Conservation (phyloP, 2,888 invertebrate species). For the Brachylomia viminalis region DNA sequence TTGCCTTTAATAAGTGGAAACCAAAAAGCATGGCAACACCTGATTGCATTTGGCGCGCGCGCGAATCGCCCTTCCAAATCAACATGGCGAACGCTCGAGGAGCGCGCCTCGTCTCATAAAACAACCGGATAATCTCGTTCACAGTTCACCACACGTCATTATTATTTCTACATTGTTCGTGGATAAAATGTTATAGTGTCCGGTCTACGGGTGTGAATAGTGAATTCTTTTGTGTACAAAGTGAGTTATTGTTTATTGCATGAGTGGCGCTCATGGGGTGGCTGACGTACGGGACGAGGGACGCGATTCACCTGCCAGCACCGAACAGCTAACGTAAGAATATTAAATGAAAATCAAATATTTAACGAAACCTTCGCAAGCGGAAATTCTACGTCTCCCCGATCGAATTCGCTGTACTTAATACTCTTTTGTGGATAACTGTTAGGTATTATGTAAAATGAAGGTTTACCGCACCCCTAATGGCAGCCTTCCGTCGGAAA, state of each 20-base stretch:
- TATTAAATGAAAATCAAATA: slow-evolving; percentile 49
- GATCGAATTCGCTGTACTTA: slow-evolving; percentile 24
- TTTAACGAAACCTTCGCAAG: slow-evolving; percentile 19
- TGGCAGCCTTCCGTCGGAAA: slow-evolving; percentile 51
- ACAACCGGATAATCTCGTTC: slow-evolving; percentile 74
- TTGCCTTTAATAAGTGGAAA: slow-evolving; percentile 37
- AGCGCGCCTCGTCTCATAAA: slow-evolving; percentile 84
- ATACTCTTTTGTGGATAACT: slow-evolving; percentile 20
- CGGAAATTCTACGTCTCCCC: not conserved
- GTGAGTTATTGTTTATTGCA: slow-evolving; percentile 85
- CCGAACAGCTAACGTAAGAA: slow-evolving; percentile 89
- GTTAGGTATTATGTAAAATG: slow-evolving; percentile 35
- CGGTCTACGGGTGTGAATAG: slow-evolving; percentile 67
- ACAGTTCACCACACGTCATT: slow-evolving; percentile 65
- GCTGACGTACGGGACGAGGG: slow-evolving; percentile 84
- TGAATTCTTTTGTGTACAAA: slow-evolving; percentile 77
- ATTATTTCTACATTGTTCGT: slow-evolving; percentile 65
- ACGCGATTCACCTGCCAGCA: slow-evolving; percentile 88
- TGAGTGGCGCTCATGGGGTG: slow-evolving; percentile 86
- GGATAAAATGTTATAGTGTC: slow-evolving; percentile 85
- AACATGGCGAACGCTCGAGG: slow-evolving; percentile 85
- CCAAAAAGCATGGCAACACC: slow-evolving; percentile 69
- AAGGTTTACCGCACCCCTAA: slow-evolving; percentile 62
- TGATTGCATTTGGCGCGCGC: slow-evolving; percentile 86
- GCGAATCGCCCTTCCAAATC: slow-evolving; percentile 84